A percentile compares a stretch with the other conserved stretches of the same genome.
These are phyloP conservation scores for Hippolais icterina DNA, from an alignment of 2,113 vertebrate species.

Conservation along the genomic window DNA sequence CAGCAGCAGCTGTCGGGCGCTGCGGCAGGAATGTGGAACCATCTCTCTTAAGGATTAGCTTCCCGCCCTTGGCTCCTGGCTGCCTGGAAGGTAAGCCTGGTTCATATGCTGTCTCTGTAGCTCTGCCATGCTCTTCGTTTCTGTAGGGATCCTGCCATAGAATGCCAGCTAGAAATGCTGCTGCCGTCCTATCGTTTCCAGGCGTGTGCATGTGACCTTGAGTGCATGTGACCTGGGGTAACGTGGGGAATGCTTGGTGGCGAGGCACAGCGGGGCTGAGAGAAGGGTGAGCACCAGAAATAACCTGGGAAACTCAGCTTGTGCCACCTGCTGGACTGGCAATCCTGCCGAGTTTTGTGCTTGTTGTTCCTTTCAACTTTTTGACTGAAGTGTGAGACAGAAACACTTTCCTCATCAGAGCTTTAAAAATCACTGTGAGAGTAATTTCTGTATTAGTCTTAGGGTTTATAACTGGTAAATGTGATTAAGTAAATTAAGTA, in stretches of 20 bases:
- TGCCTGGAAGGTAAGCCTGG: constrained; percentile 74
- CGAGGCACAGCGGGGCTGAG: not conserved
- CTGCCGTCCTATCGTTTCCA: not conserved
- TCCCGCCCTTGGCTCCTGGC: constrained; percentile 69
- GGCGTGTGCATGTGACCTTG: not conserved
- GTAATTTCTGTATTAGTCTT: not conserved
- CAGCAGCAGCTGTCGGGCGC: constrained; percentile 75
- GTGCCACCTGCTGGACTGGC: not conserved
- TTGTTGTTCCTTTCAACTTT: not conserved
- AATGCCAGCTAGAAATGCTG: not conserved
- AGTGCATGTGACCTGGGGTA: not conserved
- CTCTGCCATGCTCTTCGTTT: not conserved
- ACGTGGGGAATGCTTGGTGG: not conserved
- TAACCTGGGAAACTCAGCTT: not conserved
- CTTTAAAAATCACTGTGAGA: not conserved
- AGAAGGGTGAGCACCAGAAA: not conserved
- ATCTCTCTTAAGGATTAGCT: constrained; percentile 41
- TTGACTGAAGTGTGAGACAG: not conserved
- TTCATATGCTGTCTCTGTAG: not conserved
- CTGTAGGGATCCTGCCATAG: not conserved
- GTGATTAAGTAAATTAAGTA: not conserved
- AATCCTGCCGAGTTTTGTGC: not conserved
- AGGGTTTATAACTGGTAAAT: not conserved
- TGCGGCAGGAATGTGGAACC: constrained; percentile 71
- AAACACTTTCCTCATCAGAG: not conserved